Base-by-base conservation (phyloP, 2,797 vertebrate species). In the Schizothorax lantsangensis region DNA sequence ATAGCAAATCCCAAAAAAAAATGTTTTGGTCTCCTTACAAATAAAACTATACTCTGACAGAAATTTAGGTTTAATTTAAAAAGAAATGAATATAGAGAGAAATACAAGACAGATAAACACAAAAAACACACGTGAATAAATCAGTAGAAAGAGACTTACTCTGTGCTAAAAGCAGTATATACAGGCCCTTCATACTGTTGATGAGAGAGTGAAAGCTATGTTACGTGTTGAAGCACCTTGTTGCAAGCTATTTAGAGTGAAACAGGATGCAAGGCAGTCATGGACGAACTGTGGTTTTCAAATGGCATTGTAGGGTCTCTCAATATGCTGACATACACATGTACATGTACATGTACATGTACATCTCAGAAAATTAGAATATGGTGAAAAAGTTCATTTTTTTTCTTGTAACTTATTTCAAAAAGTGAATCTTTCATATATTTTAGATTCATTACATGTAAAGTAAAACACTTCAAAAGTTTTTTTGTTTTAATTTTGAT, bases 71-170 rank as follows among this genome's bases (percentile, higher is more conserved):
- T 49, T 57, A 68, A 45, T 57, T 19, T 47, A 69, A 30, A 19
- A 64, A 33, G 3, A 59, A n/a, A 59, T 59, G 1, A n/a, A 59
- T n/a, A n/a, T 59, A 30, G 12, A 64, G 30, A 21, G 0, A 0
- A 72, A 2, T 5, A 14, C 59, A 26, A 33, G 3, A 1, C 14
- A 69, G 7, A 79, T 15, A 8, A 79, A 79, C 23, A 84, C 11
- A 72, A 52, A 6, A 6, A 66, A 52, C 66, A 3, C 85, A 43
- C 1, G 23, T 66, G 0, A 9, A 68, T 38, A 49, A 23, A 1
- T 49, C 40, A 81, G 75, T 52, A 17, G 82, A 43, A 80, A n/a
- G 0, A 45, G 0, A 90, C 94, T 94, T 81, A 95, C 95, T 91
- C 11, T 88, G 89, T 47, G 92, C 87, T 12, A 94, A 73, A 33